Conservation (phyloP, 1,140 invertebrate species). For the Metopolophium dirhodum region DNA sequence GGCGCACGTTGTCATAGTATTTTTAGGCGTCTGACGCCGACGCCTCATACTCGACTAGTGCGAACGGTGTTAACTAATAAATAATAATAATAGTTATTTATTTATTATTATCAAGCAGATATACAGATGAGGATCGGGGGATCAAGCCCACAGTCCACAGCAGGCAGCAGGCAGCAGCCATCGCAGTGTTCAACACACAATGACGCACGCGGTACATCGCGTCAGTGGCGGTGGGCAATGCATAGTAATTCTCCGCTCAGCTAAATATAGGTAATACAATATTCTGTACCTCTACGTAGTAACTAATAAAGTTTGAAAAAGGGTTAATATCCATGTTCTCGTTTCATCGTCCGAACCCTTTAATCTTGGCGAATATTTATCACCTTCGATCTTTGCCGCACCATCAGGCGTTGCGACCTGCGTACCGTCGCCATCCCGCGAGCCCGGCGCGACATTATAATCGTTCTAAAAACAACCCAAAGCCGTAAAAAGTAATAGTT, state of each 20-base stretch:
- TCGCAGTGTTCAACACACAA: neutral
- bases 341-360: neutral
- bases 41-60: neutral
- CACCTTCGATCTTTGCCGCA: neutral
- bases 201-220: neutral
- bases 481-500: constrained; percentile 35
- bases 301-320: neutral
- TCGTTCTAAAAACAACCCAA: constrained; percentile 38
- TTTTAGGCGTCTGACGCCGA: neutral
- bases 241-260: neutral
- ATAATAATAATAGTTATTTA: neutral
- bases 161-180: too few relatives aligned
- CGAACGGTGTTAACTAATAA: neutral
- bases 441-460: constrained; percentile 24
- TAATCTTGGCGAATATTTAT: neutral
- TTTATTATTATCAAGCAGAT: neutral
- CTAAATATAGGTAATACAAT: neutral
- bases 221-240: neutral
- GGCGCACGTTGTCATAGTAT: neutral
- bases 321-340: neutral
- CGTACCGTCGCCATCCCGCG: neutral
- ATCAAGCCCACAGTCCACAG: neutral
- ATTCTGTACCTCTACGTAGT: neutral
- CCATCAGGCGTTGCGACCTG: neutral
- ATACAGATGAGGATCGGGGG: neutral